A percentile compares a stretch with the other conserved stretches of the same genome.
Conservation (phyloP, 2,888 invertebrate genomes). For the Coremacera marginata region DNA sequence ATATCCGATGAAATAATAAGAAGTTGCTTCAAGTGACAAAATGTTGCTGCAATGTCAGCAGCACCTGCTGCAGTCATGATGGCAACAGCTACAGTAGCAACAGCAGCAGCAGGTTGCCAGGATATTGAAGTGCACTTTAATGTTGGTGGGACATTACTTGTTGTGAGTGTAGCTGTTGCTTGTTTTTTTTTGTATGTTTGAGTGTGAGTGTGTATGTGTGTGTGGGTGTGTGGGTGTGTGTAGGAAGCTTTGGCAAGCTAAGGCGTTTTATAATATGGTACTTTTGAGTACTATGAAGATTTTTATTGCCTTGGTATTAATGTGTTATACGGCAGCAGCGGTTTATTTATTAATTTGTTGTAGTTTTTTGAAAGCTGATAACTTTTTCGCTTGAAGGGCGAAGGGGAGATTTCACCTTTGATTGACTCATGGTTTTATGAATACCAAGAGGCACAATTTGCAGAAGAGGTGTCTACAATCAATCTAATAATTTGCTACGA, state of each 20-base stretch:
- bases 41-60: not conserved
- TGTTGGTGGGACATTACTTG: not conserved
- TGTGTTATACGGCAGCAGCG: not conserved
- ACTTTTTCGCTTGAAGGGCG: too few relatives aligned
- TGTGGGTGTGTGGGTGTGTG: not conserved
- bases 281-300: not conserved
- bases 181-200: too few relatives aligned
- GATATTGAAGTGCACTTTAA: not conserved
- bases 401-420: too few relatives aligned
- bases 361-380: too few relatives aligned
- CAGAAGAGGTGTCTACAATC: too few relatives aligned
- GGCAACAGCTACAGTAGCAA: not conserved
- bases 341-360: too few relatives aligned
- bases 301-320: not conserved
- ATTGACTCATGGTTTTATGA: too few relatives aligned
- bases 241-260: not conserved
- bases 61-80: constrained; percentile 11
- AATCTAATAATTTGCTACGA: too few relatives aligned
- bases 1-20: constrained; percentile 22
- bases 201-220: not conserved
- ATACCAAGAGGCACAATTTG: too few relatives aligned
- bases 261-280: not conserved
- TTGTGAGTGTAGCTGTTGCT: not conserved
- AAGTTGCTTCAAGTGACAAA: not conserved
- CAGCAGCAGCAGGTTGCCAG: not conserved